Conservation (phyloP, 2,888 invertebrate species). For the Lasioglossum malachurum region DNA sequence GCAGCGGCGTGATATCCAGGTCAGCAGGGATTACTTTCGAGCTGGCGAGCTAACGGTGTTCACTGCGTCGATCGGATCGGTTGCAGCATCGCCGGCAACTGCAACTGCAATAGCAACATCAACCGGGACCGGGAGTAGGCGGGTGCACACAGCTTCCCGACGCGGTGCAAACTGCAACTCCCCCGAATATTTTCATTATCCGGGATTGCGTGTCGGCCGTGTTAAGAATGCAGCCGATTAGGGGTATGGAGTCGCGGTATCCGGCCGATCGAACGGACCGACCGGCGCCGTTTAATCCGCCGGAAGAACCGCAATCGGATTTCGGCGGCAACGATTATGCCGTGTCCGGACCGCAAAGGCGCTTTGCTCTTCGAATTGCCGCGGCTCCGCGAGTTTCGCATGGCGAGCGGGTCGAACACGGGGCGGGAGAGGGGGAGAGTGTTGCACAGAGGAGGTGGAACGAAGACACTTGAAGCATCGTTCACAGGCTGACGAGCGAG, state of each 20-base stretch:
- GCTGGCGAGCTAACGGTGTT: conserved; percentile 37
- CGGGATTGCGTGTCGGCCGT: not conserved
- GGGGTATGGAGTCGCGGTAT: not conserved
- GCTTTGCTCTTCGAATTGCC: conserved; percentile 47
- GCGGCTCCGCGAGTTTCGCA: conserved; percentile 16
- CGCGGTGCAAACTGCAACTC: not conserved
- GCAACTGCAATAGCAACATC: not conserved
- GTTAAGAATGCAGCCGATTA: conserved; percentile 34
- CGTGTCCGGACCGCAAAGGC: conserved; percentile 65
- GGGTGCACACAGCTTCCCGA: conserved; percentile 2
- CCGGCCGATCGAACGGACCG: conserved; percentile 19
- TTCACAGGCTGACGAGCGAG: conserved; percentile 64
- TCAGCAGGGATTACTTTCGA: conserved; percentile 42
- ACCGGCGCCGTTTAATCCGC: conserved; percentile 52
- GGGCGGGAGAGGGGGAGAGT: not conserved
- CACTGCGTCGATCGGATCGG: conserved; percentile 22
- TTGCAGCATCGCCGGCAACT: not conserved
- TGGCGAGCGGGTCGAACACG: not conserved
- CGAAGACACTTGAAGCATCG: conserved; percentile 69
- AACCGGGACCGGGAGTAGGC: not conserved
- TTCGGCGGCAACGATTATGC: conserved; percentile 69
- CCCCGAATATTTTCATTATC: conserved; percentile 23
- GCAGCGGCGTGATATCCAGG: conserved; percentile 16
- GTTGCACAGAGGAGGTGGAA: conserved; percentile 46
- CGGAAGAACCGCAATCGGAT: conserved; percentile 71